phyloP scores from a whole-genome alignment of 2,113 vertebrate genomes.

The Rousettus leschenaultii region DNA sequence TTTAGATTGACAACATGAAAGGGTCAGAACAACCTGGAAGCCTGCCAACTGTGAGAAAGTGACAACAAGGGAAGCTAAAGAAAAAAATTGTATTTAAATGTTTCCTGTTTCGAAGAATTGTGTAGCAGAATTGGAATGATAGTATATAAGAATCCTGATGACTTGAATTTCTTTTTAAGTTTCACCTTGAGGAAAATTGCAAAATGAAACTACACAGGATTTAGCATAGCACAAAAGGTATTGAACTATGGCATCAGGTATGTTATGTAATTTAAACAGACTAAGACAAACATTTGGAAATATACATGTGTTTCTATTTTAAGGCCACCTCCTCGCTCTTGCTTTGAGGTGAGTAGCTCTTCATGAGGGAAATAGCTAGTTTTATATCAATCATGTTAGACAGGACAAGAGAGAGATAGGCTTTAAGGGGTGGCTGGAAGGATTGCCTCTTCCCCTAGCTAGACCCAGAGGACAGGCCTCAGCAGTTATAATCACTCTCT shows the following conservation, averaged over 20 bases:
- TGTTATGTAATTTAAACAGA: background rate
- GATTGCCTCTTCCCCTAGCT: background rate
- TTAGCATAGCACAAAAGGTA: background rate
- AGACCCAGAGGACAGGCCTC: background rate
- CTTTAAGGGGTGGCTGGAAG: background rate
- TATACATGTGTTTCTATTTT: background rate
- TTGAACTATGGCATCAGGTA: background rate
- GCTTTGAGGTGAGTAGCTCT: background rate
- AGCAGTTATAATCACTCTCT: background rate
- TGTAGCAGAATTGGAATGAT: background rate
- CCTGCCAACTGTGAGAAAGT: background rate
- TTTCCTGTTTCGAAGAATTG: background rate
- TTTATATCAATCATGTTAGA: background rate
- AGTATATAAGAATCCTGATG: background rate
- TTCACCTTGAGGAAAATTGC: background rate
- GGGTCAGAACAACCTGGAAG: background rate
- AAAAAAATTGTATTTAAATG: background rate
- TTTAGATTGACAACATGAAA: background rate
- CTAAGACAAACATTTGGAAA: background rate
- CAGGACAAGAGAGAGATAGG: background rate
- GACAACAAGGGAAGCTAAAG: background rate
- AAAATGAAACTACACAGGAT: background rate
- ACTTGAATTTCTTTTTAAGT: background rate
- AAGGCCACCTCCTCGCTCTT: background rate
- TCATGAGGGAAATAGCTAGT: background rate